Evolutionary conservation across 2,888 invertebrate genomes (phyloP).

Genomic region (Notodonta dromedarius): DNA sequence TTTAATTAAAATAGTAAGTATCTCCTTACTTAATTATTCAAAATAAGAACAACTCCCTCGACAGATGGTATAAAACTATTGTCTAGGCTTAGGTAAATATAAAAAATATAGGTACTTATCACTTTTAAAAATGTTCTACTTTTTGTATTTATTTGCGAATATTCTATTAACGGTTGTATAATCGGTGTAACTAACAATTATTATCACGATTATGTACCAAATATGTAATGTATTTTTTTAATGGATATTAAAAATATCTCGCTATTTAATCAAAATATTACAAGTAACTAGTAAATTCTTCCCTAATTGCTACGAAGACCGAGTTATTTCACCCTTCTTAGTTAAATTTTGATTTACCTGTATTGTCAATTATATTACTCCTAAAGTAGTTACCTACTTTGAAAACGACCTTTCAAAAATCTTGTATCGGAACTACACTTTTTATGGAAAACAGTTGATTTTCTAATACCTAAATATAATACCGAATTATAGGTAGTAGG

Average conservation of each 20-base stretch:
- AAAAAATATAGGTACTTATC: no score
- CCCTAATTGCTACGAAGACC: constrained; percentile 23
- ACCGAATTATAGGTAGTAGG: constrained; percentile 35
- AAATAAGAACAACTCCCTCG: no score
- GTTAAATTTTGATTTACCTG: constrained; percentile 13
- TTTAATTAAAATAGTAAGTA: no score
- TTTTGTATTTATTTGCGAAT: no score
- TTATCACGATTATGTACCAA: no score
- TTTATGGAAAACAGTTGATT: constrained; percentile 14
- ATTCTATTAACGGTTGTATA: no score
- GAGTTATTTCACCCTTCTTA: constrained; percentile 18
- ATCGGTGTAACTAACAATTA: no score
- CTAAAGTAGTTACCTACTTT: constrained; percentile 9
- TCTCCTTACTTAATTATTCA: no score
- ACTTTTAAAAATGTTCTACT: no score
- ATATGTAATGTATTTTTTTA: no score
- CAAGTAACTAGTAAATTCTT: not conserved
- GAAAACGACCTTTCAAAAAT: constrained; percentile 18
- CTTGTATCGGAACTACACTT: constrained; percentile 6
- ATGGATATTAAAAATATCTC: not conserved
- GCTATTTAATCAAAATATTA: not conserved
- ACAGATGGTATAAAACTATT: no score
- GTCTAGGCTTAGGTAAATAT: no score
- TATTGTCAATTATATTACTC: constrained; percentile 32
- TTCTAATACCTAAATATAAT: constrained; percentile 20